These are phyloP conservation scores for Stenopsyche tienmushanensis DNA, from an alignment of 1,140 invertebrate genomes.

Conservation along the genomic window DNA sequence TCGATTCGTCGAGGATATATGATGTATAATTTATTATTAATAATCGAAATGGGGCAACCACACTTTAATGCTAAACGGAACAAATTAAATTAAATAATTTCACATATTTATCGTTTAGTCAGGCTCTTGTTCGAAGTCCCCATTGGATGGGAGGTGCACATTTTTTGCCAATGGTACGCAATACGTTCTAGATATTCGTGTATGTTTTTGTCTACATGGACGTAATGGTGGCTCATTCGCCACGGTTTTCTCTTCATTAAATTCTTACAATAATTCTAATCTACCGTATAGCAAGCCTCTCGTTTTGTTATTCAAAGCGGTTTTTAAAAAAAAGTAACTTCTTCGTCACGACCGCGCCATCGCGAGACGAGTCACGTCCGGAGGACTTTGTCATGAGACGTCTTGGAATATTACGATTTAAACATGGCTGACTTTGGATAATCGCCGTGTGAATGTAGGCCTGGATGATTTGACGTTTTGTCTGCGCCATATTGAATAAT, in stretches of 20 bases:
- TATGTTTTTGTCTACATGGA: not conserved
- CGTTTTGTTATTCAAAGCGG: slow-evolving; percentile 15
- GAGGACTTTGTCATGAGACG: not conserved
- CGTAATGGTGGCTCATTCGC: not conserved
- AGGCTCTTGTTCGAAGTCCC: not conserved
- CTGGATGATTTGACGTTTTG: too few species aligned
- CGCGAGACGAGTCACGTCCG: slow-evolving; percentile 6
- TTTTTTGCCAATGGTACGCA: not conserved
- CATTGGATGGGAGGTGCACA: not conserved
- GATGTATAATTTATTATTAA: too few species aligned
- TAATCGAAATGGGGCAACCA: too few species aligned
- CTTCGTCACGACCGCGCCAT: slow-evolving; percentile 9
- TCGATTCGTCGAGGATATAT: too few species aligned
- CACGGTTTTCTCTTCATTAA: slow-evolving; percentile 16
- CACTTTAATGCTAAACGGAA: too few species aligned
- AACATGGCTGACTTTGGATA: too few species aligned
- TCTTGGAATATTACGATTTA: too few species aligned
- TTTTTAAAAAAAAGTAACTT: slow-evolving; percentile 9
- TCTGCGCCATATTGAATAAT: too few species aligned
- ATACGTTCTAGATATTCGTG: not conserved
- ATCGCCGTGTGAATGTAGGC: slow-evolving; percentile 12
- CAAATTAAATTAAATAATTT: too few species aligned
- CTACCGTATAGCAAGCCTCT: not conserved
- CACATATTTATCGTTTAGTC: not conserved
- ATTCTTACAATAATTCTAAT: slow-evolving; percentile 8